phyloP scores from a whole-genome alignment of 2,888 invertebrate genomes.

The Fragum fragum region DNA sequence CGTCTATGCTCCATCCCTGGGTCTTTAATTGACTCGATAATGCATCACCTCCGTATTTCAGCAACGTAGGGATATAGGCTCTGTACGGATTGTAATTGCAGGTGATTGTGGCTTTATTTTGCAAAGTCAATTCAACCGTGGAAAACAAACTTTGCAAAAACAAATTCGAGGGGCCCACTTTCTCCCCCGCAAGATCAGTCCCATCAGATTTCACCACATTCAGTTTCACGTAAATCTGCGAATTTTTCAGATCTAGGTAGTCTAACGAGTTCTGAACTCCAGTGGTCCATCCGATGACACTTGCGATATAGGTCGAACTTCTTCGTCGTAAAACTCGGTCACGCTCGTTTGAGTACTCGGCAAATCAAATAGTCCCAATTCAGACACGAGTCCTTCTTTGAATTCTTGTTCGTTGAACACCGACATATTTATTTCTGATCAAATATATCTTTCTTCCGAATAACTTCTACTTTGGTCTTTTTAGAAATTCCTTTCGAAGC shows the following conservation, averaged over 20 bases:
- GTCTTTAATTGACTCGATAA: conserved; percentile 42
- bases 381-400: conserved; percentile 51
- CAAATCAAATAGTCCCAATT: conserved; percentile 58
- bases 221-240: conserved; percentile 32
- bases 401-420: conserved; percentile 52
- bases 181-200: conserved; percentile 34
- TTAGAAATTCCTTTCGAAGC: conserved; percentile 21
- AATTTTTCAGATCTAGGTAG: conserved; percentile 59
- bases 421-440: conserved; percentile 50
- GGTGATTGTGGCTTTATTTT: conserved; percentile 58
- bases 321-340: conserved; percentile 50
- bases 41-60: conserved; percentile 56
- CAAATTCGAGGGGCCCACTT: conserved; percentile 63
- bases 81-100: conserved; percentile 65
- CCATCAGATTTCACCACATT: conserved; percentile 57
- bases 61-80: conserved; percentile 55
- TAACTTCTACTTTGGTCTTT: neutral
- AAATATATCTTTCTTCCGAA: conserved; percentile 36
- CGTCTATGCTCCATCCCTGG: conserved; percentile 53
- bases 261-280: conserved; percentile 59
- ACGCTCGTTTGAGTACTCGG: conserved; percentile 63
- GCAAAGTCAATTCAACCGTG: conserved; percentile 61
- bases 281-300: conserved; percentile 49
- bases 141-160: conserved; percentile 64
- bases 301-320: conserved; percentile 53